Conservation (phyloP, 1,140 invertebrate species). For the Trypoxylus dichotomus region DNA sequence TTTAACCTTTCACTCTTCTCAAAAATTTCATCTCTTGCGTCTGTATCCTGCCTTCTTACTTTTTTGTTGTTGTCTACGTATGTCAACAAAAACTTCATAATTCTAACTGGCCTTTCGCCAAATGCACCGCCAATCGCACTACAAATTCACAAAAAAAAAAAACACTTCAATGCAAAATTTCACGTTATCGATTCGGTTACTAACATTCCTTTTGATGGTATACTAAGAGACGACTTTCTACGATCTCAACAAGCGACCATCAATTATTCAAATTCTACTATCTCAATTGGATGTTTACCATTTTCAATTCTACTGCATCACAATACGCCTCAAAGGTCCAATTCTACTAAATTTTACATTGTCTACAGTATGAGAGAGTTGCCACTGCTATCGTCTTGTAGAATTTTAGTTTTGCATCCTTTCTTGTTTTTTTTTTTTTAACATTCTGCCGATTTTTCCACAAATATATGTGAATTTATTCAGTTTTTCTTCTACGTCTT, state of each 20-base stretch:
- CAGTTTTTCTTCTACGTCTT: no score
- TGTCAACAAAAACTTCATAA: background rate
- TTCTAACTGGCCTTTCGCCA: background rate
- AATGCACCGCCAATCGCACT: background rate
- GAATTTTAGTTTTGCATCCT: no score
- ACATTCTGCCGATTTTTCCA: no score
- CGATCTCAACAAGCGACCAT: background rate
- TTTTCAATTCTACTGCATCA: background rate
- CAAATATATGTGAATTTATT: no score
- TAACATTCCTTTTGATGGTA: slow-evolving; percentile 27
- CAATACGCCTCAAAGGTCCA: background rate
- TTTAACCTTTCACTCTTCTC: no score
- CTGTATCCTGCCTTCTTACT: no score
- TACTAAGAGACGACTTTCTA: slow-evolving; percentile 27
- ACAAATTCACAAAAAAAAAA: background rate
- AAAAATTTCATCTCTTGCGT: no score
- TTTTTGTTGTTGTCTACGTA: no score
- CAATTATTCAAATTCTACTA: slow-evolving; percentile 13
- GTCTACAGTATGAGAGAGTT: no score
- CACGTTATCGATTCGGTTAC: background rate
- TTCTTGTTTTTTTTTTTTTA: no score
- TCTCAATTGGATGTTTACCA: background rate
- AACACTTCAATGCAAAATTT: background rate
- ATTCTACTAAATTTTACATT: no score
- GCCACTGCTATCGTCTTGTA: no score